phyloP scores from a whole-genome alignment of 2,797 vertebrate species.

The Pteronotus mesoamericanus region DNA sequence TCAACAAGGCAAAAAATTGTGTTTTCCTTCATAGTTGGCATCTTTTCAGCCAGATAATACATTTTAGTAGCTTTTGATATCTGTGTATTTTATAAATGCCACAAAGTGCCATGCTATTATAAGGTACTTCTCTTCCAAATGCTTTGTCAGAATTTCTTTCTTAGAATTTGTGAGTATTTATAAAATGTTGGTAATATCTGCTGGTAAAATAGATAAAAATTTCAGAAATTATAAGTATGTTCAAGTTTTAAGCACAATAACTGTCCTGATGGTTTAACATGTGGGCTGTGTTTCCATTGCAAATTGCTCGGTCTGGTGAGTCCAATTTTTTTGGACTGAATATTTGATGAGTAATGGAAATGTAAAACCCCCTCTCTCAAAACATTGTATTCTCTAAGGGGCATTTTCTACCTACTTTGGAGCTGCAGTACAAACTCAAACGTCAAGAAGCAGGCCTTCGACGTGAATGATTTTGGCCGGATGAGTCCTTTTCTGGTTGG shows the following conservation, averaged over 20 bases:
- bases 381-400: not conserved
- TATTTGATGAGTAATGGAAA: not conserved
- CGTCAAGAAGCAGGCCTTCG: not conserved
- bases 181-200: not conserved
- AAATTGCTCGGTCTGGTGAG: not conserved
- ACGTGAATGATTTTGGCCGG: not conserved
- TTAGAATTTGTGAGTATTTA: not conserved
- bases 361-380: not conserved
- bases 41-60: not conserved
- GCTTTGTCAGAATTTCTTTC: not conserved
- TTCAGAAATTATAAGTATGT: not conserved
- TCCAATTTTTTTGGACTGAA: not conserved
- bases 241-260: not conserved
- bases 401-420: not conserved
- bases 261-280: not conserved
- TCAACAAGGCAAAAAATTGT: not conserved
- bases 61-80: not conserved
- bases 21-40: not conserved
- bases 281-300: not conserved
- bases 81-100: not conserved
- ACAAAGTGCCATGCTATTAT: not conserved
- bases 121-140: not conserved
- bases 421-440: not conserved
- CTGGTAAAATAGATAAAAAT: not conserved
- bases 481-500: not conserved